phyloP scores from a whole-genome alignment of 2,888 invertebrate species.

The Lobophora halterata region DNA sequence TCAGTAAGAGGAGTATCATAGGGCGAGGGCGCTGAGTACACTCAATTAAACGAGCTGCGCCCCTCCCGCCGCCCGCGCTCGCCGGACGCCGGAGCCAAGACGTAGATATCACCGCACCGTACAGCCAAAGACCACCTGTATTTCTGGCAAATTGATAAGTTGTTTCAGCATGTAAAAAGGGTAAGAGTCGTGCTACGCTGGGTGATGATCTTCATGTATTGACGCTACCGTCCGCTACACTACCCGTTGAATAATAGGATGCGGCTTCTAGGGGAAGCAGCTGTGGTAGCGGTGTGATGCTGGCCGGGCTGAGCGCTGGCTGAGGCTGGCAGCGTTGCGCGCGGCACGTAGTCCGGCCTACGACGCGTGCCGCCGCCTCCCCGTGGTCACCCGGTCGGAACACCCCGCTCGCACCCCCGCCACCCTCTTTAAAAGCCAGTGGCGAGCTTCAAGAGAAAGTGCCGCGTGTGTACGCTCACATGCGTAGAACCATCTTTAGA shows the following conservation, averaged over 20 bases:
- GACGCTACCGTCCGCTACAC: no score
- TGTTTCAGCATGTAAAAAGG: no score
- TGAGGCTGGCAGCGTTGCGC: constrained; percentile 37
- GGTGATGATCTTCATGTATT: no score
- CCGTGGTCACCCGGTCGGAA: constrained; percentile 82
- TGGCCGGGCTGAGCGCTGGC: constrained; percentile 22
- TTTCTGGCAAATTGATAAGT: no score
- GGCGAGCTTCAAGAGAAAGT: constrained; percentile 83
- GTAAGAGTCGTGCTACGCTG: no score
- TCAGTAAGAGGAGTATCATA: constrained; percentile 75
- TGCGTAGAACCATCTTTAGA: constrained; percentile 76
- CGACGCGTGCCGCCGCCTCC: constrained; percentile 54
- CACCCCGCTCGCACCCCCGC: constrained; percentile 54
- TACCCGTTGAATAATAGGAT: no score
- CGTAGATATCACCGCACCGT: no score
- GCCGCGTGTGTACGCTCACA: constrained; percentile 79
- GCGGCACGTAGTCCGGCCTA: constrained; percentile 53
- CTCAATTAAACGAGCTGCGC: constrained; percentile 71
- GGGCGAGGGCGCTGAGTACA: constrained; percentile 76
- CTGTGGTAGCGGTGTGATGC: constrained; percentile 17
- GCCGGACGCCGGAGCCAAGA: constrained; percentile 18
- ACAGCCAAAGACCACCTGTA: no score
- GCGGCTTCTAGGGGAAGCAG: no score
- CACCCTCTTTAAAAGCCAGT: constrained; percentile 81
- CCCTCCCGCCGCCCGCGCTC: constrained; percentile 35